These are phyloP conservation scores for Wasmannia auropunctata DNA, from an alignment of 1,140 invertebrate genomes.

Conservation along the genomic window DNA sequence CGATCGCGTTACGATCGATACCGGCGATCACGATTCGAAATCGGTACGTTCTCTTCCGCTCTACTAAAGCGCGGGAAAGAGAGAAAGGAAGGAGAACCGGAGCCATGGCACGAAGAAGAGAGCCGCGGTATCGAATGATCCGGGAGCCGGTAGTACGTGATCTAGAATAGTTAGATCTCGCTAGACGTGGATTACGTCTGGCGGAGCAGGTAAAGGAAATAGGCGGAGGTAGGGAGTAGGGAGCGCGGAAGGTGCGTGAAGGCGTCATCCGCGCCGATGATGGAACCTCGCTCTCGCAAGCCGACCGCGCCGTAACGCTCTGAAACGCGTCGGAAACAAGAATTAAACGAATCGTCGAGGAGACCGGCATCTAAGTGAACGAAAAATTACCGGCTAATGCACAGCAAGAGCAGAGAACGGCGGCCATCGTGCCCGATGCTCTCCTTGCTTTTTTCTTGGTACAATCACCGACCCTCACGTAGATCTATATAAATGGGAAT, in stretches of 20 bases:
- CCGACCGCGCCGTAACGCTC: slow-evolving; percentile 79
- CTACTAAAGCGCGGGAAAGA: slow-evolving; percentile 67
- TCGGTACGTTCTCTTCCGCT: slow-evolving; percentile 73
- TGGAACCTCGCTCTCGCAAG: slow-evolving; percentile 46
- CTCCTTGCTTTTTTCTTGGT: slow-evolving; percentile 73
- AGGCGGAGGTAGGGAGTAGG: background rate
- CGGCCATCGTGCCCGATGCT: slow-evolving; percentile 47
- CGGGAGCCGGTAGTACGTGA: slow-evolving; percentile 25
- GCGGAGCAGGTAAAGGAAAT: background rate
- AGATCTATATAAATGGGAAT: slow-evolving; percentile 80
- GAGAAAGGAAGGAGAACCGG: slow-evolving; percentile 45
- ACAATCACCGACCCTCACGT: slow-evolving; percentile 73
- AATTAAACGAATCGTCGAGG: slow-evolving; percentile 65
- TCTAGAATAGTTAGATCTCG: slow-evolving; percentile 39
- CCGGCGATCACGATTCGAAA: slow-evolving; percentile 58
- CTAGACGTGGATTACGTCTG: slow-evolving; percentile 4
- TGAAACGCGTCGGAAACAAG: slow-evolving; percentile 76
- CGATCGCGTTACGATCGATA: slow-evolving; percentile 11
- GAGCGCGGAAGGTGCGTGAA: background rate
- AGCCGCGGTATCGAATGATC: slow-evolving; percentile 20
- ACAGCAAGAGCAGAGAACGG: slow-evolving; percentile 67
- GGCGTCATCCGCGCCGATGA: slow-evolving; percentile 21
- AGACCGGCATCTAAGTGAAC: slow-evolving; percentile 52
- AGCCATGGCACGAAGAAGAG: background rate
- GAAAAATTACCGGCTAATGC: slow-evolving; percentile 71